A percentile compares a stretch with the other conserved stretches of the same genome.
phyloP scores from a whole-genome alignment of 2,797 vertebrate genomes.

The Sylvilagus floridanus region DNA sequence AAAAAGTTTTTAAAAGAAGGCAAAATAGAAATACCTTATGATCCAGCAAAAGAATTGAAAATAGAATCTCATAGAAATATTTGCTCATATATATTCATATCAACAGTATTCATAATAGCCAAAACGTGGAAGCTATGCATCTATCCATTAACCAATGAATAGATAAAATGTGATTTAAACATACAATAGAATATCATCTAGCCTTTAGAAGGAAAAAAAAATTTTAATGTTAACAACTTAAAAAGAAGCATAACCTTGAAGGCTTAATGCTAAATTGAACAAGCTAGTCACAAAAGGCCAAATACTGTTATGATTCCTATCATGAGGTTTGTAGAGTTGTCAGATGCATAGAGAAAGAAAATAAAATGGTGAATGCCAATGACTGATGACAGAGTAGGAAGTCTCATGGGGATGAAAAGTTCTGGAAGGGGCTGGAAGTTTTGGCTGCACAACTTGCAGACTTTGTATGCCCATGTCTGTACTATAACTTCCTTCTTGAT shows the following conservation, averaged over 20 bases:
- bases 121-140: neutral
- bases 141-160: neutral
- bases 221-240: neutral
- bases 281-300: neutral
- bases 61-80: neutral
- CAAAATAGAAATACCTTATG: neutral
- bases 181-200: constrained; percentile 3
- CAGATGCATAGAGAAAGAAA: neutral
- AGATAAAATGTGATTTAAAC: neutral
- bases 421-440: neutral
- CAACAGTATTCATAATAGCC: neutral
- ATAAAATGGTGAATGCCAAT: neutral
- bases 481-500: neutral
- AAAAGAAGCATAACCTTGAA: constrained; percentile 26
- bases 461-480: neutral
- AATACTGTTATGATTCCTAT: neutral
- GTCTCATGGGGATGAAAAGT: neutral
- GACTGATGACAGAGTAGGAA: neutral
- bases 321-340: neutral
- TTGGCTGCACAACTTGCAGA: constrained; percentile 16
- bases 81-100: neutral
- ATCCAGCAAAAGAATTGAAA: constrained; percentile 11
- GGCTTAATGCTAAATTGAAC: neutral
- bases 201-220: constrained; percentile 19
- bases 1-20: no score